phyloP scores from a whole-genome alignment of 2,888 invertebrate species.

The Rotaria magnacalcarata region DNA sequence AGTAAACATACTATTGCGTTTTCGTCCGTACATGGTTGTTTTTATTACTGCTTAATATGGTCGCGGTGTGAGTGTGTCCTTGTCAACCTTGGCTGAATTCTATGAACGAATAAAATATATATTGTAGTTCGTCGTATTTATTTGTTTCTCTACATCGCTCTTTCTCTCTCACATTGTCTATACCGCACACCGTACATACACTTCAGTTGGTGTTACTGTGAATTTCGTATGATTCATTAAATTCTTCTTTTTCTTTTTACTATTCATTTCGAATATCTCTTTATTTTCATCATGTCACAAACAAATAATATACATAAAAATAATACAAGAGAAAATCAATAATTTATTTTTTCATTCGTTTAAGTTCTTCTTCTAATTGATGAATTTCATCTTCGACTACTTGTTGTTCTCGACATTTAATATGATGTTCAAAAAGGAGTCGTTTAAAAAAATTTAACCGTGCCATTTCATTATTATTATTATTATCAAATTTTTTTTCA shows the following conservation, averaged over 20 bases:
- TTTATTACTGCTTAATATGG: no score
- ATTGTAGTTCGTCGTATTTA: not conserved
- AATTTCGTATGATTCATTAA: not conserved
- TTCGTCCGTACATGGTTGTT: not conserved
- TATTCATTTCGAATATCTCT: not conserved
- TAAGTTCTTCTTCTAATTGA: not conserved
- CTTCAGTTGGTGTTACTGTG: not conserved
- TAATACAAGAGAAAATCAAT: not conserved
- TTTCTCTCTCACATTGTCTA: not conserved
- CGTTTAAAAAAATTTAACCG: not conserved
- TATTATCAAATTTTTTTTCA: not conserved
- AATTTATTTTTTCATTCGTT: not conserved
- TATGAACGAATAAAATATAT: not conserved
- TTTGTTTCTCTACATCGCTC: not conserved
- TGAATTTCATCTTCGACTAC: not conserved
- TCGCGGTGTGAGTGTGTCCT: not conserved
- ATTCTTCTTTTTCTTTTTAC: not conserved
- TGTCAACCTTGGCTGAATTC: not conserved
- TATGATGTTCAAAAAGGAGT: not conserved
- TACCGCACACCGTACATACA: not conserved
- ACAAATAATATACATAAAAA: not conserved
- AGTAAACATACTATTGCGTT: not conserved
- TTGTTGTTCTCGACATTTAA: not conserved
- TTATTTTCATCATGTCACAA: not conserved
- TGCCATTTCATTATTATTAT: not conserved